phyloP scores from a whole-genome alignment of 2,113 vertebrate genomes.

The Calidris pygmaea region DNA sequence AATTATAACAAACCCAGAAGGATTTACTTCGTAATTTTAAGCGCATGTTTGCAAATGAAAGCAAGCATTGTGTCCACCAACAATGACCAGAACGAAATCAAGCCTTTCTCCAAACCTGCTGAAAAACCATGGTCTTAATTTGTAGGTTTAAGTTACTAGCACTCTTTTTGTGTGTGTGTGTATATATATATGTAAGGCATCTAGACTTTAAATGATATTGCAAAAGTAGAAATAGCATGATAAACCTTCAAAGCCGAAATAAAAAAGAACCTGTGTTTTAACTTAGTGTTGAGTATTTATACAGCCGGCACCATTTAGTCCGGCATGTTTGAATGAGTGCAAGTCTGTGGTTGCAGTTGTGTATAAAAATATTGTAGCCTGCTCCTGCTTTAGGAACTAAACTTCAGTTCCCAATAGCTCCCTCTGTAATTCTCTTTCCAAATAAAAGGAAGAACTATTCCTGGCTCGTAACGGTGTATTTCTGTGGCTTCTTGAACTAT shows the following conservation, averaged over 20 bases:
- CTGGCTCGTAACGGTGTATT: slow-evolving; percentile 79
- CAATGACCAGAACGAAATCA: neutral
- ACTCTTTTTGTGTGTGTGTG: neutral
- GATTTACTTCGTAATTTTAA: neutral
- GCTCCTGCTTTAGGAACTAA: slow-evolving; percentile 68
- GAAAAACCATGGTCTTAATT: slow-evolving; percentile 47
- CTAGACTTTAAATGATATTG: slow-evolving; percentile 72
- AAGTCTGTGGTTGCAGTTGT: slow-evolving; percentile 75
- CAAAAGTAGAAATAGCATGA: slow-evolving; percentile 70
- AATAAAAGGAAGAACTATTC: slow-evolving; percentile 86
- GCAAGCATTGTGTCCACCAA: neutral
- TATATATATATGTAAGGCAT: neutral
- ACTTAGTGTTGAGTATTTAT: slow-evolving; percentile 69
- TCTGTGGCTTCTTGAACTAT: slow-evolving; percentile 81
- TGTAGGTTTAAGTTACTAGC: slow-evolving; percentile 49
- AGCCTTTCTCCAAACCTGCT: neutral
- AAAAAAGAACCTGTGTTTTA: slow-evolving; percentile 83
- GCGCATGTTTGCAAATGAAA: neutral
- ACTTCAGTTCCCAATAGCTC: slow-evolving; percentile 67
- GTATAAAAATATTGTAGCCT: slow-evolving; percentile 79
- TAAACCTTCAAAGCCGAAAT: slow-evolving; percentile 77
- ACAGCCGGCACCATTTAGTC: slow-evolving; percentile 87
- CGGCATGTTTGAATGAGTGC: slow-evolving; percentile 67
- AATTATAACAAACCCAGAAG: neutral
- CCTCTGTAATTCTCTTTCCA: slow-evolving; percentile 83